Evolutionary conservation across 2,888 invertebrate species (phyloP).

Genomic region (Lobophora halterata): DNA sequence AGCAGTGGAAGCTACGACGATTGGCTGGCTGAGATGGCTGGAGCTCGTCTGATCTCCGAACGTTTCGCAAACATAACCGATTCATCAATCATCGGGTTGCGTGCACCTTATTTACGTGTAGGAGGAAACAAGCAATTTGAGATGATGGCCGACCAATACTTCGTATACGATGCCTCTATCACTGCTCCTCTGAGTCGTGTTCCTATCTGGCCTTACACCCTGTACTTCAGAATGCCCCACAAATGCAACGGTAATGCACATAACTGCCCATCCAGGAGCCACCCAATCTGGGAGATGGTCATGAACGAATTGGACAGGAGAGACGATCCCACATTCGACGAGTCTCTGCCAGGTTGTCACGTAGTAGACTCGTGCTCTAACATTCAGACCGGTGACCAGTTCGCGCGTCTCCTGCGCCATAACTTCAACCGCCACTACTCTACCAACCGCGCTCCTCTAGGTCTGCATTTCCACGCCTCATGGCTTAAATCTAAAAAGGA

Average conservation of each 20-base stretch:
- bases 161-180: constrained; percentile 96
- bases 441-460: constrained; percentile 95
- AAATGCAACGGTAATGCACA: constrained; percentile 97
- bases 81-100: constrained; percentile 92
- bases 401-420: constrained; percentile 92
- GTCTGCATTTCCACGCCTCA: constrained; percentile 96
- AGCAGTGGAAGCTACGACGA: constrained; percentile 91
- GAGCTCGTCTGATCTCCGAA: constrained; percentile 91
- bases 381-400: constrained; percentile 94
- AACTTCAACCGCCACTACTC: constrained; percentile 97
- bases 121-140: constrained; percentile 97
- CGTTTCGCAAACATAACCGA: constrained; percentile 96
- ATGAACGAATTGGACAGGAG: constrained; percentile 97
- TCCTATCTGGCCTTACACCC: constrained; percentile 98
- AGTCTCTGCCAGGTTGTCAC: constrained; percentile 95
- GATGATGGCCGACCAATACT: constrained; percentile 98
- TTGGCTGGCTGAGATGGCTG: constrained; percentile 97
- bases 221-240: constrained; percentile 98
- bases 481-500: constrained; percentile 97
- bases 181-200: constrained; percentile 93
- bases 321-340: constrained; percentile 96
- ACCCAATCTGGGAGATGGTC: constrained; percentile 98
- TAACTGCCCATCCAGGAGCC: constrained; percentile 94
- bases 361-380: constrained; percentile 97
- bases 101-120: constrained; percentile 93